phyloP scores from a whole-genome alignment of 2,888 invertebrate genomes.

The Noctua janthina region DNA sequence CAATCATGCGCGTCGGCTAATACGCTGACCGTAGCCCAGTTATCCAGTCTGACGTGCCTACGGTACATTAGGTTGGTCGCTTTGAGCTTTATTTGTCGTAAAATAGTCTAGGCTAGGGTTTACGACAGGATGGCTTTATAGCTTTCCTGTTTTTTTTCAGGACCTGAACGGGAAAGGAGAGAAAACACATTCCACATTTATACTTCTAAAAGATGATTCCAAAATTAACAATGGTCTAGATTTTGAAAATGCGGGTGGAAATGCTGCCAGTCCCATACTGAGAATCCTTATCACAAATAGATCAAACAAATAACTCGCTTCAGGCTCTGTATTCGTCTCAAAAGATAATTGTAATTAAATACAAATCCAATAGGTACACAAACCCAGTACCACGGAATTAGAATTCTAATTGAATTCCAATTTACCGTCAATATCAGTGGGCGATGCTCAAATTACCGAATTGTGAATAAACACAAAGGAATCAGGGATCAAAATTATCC shows the following conservation, averaged over 20 bases:
- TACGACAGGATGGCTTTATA: conserved; percentile 48
- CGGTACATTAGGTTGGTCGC: conserved; percentile 31
- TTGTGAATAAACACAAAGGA: conserved; percentile 56
- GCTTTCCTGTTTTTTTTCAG: conserved; percentile 40
- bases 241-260: not conserved
- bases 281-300: not conserved
- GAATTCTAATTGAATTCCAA: conserved; percentile 45
- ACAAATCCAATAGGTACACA: conserved; percentile 27
- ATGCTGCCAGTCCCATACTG: not conserved
- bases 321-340: not conserved
- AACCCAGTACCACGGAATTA: conserved; percentile 14
- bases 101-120: conserved; percentile 41
- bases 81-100: conserved; percentile 54
- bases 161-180: not conserved
- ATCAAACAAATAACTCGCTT: conserved; percentile 5
- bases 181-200: not conserved
- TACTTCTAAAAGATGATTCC: not conserved
- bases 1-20: conserved; percentile 51
- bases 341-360: conserved; percentile 22
- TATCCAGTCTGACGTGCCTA: conserved; percentile 26
- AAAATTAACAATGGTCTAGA: not conserved
- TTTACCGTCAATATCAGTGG: conserved; percentile 27
- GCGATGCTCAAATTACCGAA: conserved; percentile 35
- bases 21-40: conserved; percentile 32
- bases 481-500: conserved; percentile 49